Evolutionary conservation across 2,888 invertebrate genomes (phyloP), one percentile per base, ranked within the genome.

Genomic region (Sycophila texana): DNA sequence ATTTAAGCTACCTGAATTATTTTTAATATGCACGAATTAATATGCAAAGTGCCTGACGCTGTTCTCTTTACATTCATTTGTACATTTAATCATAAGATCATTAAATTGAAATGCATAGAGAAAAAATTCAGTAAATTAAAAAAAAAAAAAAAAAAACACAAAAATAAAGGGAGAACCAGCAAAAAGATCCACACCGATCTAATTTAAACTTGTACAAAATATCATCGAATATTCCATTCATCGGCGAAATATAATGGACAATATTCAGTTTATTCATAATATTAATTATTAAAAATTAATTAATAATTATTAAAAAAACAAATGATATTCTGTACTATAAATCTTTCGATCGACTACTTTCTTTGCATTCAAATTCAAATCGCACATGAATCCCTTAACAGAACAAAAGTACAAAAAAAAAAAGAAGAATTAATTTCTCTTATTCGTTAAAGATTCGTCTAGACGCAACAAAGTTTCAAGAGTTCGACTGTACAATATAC

Each of bases 401-500:
- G 22, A 63, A 74, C 18, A 67, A 58, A 47, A 78, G 67, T 4
- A 47, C 47, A 26, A 67, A 53, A 53, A 55, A 67, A 51, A 72
- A 72, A 51, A 14, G 7, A 74, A 61, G 61, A 78, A 61, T 68
- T 74, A 55, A 49, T 55, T 74, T 70, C 58, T 39, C 65, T 70
- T 26, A 73, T 26, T 76, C 49, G 61, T 60, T 79, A 79, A 72
- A 74, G 49, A 76, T 66, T 55, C 71, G 67, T 67, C 30, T 65
- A 74, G 60, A 66, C 67, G 79, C 75, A 75, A 71, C 66, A 66
- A 68, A 67, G 66, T 67, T 76, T 68, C 61, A 67, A 66, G 53
- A 70, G 22, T 75, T 72, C 16, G 65, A 71, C 63, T 73, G 71
- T 67, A 72, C 73, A 76, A 72, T 72, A 73, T 73, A 75, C 67